A percentile compares a stretch with the other conserved stretches of the same genome.
These are phyloP conservation scores for Hiodon alosoides DNA, from an alignment of 2,113 vertebrate species.

Conservation along the genomic window DNA sequence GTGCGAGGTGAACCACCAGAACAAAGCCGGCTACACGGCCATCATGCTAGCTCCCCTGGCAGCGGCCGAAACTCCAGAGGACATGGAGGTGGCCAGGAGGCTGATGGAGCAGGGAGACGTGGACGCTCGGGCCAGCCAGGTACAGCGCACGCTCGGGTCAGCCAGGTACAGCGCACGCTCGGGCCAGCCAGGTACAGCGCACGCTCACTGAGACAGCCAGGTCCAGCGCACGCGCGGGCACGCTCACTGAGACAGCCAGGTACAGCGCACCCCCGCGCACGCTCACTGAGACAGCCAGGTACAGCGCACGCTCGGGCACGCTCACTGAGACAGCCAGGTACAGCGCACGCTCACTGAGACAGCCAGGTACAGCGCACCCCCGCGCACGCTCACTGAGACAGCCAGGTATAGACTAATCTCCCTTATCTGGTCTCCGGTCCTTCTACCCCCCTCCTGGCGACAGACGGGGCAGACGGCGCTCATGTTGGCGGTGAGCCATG, in stretches of 20 bases:
- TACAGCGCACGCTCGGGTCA: conserved; percentile 32
- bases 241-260: background rate
- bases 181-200: background rate
- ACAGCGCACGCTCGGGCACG: too few species aligned
- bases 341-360: too few species aligned
- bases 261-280: too few species aligned
- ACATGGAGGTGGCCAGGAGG: conserved; percentile 81
- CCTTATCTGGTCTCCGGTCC: background rate
- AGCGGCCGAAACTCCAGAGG: conserved; percentile 64
- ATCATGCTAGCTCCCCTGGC: conserved; percentile 87
- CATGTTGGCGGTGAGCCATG: conserved; percentile 82
- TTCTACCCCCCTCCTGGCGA: background rate
- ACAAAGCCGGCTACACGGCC: conserved; percentile 82
- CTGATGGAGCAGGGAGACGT: conserved; percentile 78
- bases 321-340: background rate
- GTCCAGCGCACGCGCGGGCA: background rate
- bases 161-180: too few species aligned
- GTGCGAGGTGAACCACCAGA: conserved; percentile 72
- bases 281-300: background rate
- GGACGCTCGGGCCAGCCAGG: conserved; percentile 79
- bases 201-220: too few species aligned
- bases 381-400: background rate
- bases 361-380: background rate
- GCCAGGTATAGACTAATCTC: too few species aligned
- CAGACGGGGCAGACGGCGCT: conserved; percentile 83